A percentile compares a stretch with the other conserved stretches of the same genome.
phyloP scores from a whole-genome alignment of 2,113 vertebrate species.

The Scortum barcoo region DNA sequence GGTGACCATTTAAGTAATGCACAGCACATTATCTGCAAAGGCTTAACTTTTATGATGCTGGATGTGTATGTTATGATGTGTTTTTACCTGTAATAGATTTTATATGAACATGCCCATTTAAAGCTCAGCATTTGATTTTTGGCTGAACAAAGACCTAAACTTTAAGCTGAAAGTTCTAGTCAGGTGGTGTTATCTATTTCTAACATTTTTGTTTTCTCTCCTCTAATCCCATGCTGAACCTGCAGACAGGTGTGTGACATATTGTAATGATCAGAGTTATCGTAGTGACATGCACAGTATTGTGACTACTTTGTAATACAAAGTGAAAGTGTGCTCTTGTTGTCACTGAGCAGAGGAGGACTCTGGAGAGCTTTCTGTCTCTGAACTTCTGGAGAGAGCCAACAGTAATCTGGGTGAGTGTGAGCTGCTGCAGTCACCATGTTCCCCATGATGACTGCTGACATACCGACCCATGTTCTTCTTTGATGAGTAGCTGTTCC shows the following conservation, averaged over 20 bases:
- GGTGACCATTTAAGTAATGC: too few relatives aligned
- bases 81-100: background rate
- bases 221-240: background rate
- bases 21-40: background rate
- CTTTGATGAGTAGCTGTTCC: background rate
- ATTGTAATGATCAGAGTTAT: background rate
- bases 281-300: background rate
- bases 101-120: background rate
- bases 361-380: slow-evolving; percentile 53
- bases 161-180: background rate
- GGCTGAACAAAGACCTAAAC: too few relatives aligned
- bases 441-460: background rate
- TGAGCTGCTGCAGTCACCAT: slow-evolving; percentile 10
- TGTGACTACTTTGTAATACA: background rate
- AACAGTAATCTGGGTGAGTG: slow-evolving; percentile 62
- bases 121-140: background rate
- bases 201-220: slow-evolving; percentile 3
- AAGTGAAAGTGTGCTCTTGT: slow-evolving; percentile 14
- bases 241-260: slow-evolving; percentile 44
- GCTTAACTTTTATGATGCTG: background rate
- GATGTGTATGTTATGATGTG: background rate
- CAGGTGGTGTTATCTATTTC: background rate
- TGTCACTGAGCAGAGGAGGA: slow-evolving; percentile 30
- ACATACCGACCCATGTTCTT: background rate
- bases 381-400: slow-evolving; percentile 66